A percentile compares a stretch with the other conserved stretches of the same genome.
These are phyloP conservation scores for Paedocypris micromegethes DNA, from an alignment of 2,797 vertebrate species.

Conservation along the genomic window DNA sequence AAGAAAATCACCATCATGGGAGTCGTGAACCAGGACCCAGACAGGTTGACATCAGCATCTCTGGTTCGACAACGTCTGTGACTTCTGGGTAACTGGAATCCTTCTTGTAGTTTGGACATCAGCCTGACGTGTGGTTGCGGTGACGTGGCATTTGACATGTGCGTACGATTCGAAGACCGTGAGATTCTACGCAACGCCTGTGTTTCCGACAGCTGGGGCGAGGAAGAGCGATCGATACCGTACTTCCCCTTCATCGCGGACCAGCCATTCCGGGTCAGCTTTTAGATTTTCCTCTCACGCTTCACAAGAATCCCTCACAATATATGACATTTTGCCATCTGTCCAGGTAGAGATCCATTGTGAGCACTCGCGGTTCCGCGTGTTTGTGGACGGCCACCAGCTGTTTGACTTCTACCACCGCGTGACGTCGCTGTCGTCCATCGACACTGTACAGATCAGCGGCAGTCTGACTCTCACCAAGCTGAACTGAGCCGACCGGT, in stretches of 20 bases:
- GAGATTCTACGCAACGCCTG: constrained; percentile 84
- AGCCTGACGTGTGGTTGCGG: constrained; percentile 84
- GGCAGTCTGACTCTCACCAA: constrained; percentile 86
- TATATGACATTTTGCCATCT: background rate
- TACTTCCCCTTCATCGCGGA: constrained; percentile 92
- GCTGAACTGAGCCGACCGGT: constrained; percentile 70
- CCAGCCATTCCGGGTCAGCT: constrained; percentile 85
- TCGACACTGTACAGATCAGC: constrained; percentile 88
- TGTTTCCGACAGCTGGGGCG: constrained; percentile 78
- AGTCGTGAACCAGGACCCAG: constrained; percentile 79
- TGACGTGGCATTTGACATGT: constrained; percentile 85
- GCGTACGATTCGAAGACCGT: constrained; percentile 79
- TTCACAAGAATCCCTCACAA: background rate
- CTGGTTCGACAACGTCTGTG: background rate
- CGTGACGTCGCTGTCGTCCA: constrained; percentile 69
- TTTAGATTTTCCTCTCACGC: too few relatives aligned
- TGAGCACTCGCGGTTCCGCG: constrained; percentile 80
- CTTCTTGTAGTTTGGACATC: constrained; percentile 77
- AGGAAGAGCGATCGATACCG: constrained; percentile 72
- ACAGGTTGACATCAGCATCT: constrained; percentile 68
- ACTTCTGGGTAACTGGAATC: too few relatives aligned
- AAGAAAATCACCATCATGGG: constrained; percentile 88
- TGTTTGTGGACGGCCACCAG: constrained; percentile 87
- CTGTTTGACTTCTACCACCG: constrained; percentile 90
- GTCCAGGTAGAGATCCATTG: constrained; percentile 85